phyloP scores from a whole-genome alignment of 2,797 vertebrate species.

The Rhynchonycteris naso region DNA sequence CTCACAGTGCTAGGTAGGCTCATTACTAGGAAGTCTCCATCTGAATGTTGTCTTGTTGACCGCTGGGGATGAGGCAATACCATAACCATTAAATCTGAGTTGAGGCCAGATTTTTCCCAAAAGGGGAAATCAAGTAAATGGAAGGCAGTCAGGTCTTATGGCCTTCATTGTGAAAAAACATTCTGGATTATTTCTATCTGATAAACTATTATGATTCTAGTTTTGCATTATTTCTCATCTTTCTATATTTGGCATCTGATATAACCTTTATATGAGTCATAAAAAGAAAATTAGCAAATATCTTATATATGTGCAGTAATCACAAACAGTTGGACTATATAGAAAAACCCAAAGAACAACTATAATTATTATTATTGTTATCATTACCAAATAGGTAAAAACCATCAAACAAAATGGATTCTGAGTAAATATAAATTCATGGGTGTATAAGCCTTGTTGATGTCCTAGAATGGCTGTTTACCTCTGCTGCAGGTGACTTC shows the following conservation, averaged over 20 bases:
- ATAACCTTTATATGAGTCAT: background rate
- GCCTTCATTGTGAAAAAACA: background rate
- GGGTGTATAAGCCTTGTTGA: background rate
- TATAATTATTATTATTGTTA: background rate
- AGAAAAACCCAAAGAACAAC: background rate
- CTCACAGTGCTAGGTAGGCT: background rate
- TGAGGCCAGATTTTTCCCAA: background rate
- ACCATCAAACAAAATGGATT: background rate
- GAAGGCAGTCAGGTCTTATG: background rate
- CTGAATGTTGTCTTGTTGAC: background rate
- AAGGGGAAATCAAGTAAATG: background rate
- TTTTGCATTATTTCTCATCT: background rate
- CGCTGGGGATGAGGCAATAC: background rate
- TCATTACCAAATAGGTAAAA: background rate
- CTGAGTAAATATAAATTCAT: background rate
- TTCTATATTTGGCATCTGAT: background rate
- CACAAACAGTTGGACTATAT: background rate
- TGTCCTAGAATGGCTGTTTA: background rate
- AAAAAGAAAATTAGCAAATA: background rate
- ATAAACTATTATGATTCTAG: background rate
- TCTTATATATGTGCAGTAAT: background rate
- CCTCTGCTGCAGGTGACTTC: background rate
- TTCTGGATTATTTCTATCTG: background rate
- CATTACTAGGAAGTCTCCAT: background rate
- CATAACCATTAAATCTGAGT: background rate